A percentile compares a stretch with the other conserved stretches of the same genome.
Conservation (phyloP, 2,797 vertebrate species). For the Amphiprion clarkii region DNA sequence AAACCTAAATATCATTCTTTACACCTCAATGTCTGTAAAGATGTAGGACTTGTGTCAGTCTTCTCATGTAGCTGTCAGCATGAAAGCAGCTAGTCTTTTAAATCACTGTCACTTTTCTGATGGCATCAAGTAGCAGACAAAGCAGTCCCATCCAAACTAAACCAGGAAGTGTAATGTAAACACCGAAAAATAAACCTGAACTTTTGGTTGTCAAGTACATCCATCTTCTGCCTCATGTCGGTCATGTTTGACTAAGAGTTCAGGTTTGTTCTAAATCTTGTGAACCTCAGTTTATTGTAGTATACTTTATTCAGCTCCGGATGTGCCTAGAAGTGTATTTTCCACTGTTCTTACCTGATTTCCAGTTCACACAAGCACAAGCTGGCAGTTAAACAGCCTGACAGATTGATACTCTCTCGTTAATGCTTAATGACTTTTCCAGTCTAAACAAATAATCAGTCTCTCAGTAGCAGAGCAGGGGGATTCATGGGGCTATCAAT, state of each 20-base stretch:
- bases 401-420: constrained; percentile 65
- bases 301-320: background rate
- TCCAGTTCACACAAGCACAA: constrained; percentile 26
- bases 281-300: constrained; percentile 1
- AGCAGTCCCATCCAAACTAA: background rate
- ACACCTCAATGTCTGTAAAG: background rate
- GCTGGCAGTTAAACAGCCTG: constrained; percentile 38
- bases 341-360: constrained; percentile 29
- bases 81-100: background rate
- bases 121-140: background rate
- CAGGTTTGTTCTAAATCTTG: too few relatives aligned
- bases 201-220: constrained; percentile 3
- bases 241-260: background rate
- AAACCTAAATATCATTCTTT: background rate
- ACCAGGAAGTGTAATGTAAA: constrained; percentile 16
- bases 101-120: background rate
- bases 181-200: constrained; percentile 14
- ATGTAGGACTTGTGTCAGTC: background rate
- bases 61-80: too few relatives aligned
- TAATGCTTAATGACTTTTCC: constrained; percentile 79
- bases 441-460: constrained; percentile 91
- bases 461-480: constrained; percentile 62
- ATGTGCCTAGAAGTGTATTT: constrained; percentile 5
- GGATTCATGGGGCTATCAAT: constrained; percentile 61
- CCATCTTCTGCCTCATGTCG: background rate